These are phyloP conservation scores for Uropetala carovei DNA, from an alignment of 2,888 invertebrate species.

Conservation along the genomic window DNA sequence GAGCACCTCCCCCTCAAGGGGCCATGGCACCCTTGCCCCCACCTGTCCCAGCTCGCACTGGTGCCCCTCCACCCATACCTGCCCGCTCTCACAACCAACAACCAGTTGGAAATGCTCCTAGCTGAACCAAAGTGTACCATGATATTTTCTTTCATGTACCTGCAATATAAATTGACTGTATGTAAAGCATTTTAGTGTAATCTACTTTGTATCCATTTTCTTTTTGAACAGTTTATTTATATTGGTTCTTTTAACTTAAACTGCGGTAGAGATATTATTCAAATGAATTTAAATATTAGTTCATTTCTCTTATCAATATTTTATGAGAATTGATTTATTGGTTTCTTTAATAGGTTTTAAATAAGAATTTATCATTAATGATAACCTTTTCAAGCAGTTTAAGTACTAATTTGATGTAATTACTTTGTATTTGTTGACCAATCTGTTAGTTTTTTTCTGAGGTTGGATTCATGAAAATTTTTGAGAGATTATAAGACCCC, in stretches of 20 bases:
- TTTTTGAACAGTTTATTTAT: conserved; percentile 9
- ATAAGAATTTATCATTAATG: too few relatives aligned
- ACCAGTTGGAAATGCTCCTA: not conserved
- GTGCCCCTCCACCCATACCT: conserved; percentile 71
- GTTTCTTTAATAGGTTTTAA: not conserved
- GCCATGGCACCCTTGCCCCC: conserved; percentile 75
- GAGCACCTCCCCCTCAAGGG: conserved; percentile 74
- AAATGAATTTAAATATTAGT: not conserved
- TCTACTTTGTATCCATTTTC: not conserved
- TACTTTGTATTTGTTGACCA: too few relatives aligned
- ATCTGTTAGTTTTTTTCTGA: too few relatives aligned
- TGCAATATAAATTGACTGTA: not conserved
- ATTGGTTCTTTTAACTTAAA: not conserved
- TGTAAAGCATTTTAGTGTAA: not conserved
- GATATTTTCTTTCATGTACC: not conserved
- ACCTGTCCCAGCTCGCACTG: conserved; percentile 79
- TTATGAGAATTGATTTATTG: not conserved
- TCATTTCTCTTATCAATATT: not conserved
- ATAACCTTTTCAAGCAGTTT: too few relatives aligned
- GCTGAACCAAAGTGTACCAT: conserved; percentile 37
- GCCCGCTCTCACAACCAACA: conserved; percentile 68
- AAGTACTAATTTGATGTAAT: too few relatives aligned
- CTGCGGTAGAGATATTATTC: not conserved
- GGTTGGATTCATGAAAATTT: too few relatives aligned
- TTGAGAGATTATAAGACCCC: too few relatives aligned